Conservation (phyloP, 1,140 invertebrate genomes). For the Apocrypta bakeri region DNA sequence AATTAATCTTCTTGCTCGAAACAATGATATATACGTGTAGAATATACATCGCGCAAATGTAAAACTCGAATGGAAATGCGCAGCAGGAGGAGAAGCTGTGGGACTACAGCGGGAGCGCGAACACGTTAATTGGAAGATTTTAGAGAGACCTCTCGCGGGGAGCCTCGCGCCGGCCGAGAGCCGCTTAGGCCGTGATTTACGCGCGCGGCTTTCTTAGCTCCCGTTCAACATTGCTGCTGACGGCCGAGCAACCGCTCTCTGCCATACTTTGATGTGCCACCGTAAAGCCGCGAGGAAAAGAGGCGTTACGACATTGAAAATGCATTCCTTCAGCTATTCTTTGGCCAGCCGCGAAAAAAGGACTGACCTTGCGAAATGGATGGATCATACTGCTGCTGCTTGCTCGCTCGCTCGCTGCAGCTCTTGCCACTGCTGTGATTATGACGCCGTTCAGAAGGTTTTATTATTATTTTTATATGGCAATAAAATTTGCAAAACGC, state of each 20-base stretch:
- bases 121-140: conserved; percentile 33
- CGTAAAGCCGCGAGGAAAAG: conserved; percentile 14
- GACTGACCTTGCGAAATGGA: conserved; percentile 13
- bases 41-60: neutral
- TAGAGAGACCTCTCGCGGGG: neutral
- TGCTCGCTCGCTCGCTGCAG: too few relatives aligned
- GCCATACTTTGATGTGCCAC: conserved; percentile 25
- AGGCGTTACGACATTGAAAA: conserved; percentile 41
- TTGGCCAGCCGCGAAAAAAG: neutral
- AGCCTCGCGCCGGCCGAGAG: neutral
- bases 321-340: conserved; percentile 33
- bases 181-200: conserved; percentile 41
- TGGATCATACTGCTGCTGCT: neutral
- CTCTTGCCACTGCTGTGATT: neutral
- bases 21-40: too few relatives aligned
- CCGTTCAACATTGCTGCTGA: neutral
- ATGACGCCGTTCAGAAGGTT: neutral
- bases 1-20: neutral
- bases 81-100: neutral
- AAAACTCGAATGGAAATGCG: neutral
- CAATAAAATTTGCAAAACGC: neutral
- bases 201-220: conserved; percentile 13
- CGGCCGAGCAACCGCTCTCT: neutral
- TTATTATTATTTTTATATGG: neutral
- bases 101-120: neutral